These are phyloP conservation scores for Tipula lateralis DNA, from an alignment of 2,888 invertebrate genomes.

Conservation along the genomic window DNA sequence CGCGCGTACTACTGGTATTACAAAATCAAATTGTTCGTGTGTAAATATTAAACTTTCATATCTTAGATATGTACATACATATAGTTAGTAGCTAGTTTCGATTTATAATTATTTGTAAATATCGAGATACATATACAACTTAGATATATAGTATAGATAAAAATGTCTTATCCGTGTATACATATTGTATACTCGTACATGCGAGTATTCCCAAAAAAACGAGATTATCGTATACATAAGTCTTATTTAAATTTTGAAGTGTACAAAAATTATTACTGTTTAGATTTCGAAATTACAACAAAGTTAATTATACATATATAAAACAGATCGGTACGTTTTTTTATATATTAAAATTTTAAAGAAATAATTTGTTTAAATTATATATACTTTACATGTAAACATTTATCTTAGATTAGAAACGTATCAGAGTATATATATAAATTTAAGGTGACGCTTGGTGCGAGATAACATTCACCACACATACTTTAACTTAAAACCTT, in stretches of 20 bases:
- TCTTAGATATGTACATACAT: neutral
- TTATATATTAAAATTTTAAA: neutral
- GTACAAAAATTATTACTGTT: conserved; percentile 3
- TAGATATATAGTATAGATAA: neutral
- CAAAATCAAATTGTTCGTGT: neutral
- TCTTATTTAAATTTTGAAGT: neutral
- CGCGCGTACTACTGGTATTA: conserved; percentile 12
- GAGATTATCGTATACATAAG: neutral
- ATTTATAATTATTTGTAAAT: conserved; percentile 1
- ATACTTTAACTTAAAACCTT: too few relatives aligned
- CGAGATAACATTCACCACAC: neutral
- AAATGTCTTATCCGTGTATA: neutral
- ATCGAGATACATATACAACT: neutral
- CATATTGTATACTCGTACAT: neutral
- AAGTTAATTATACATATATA: neutral
- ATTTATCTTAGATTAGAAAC: neutral
- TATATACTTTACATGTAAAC: conserved; percentile 4
- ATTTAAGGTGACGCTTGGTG: neutral
- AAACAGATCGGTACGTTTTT: neutral
- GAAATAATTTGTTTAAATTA: neutral
- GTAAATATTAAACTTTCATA: conserved; percentile 19
- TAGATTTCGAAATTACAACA: neutral
- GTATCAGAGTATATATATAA: neutral
- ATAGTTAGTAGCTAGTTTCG: too few relatives aligned
- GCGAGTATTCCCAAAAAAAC: too few relatives aligned